Conservation (phyloP, 1,140 invertebrate genomes). For the Sminthurides bifidus region DNA sequence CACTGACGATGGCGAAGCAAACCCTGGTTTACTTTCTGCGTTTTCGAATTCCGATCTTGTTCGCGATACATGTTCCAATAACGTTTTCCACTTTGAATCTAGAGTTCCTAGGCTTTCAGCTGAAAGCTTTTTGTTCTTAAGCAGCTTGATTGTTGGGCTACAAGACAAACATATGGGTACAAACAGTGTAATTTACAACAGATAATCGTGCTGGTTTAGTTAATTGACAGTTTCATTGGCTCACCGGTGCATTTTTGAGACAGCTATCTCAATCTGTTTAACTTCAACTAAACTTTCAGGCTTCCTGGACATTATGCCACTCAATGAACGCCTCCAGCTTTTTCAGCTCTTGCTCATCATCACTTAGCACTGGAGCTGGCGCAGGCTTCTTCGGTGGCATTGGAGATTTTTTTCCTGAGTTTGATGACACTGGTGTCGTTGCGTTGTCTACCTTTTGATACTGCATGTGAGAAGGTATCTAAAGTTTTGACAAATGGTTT, state of each 20-base stretch:
- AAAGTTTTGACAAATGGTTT: not conserved
- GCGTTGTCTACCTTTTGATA: not conserved
- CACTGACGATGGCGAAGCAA: too few relatives aligned
- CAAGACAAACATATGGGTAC: not conserved
- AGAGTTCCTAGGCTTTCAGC: not conserved
- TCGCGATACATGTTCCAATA: not conserved
- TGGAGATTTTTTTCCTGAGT: not conserved
- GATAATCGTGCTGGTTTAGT: not conserved
- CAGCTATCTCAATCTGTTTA: not conserved
- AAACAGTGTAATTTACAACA: not conserved
- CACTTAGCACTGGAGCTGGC: not conserved
- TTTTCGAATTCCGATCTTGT: too few relatives aligned
- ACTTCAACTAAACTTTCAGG: not conserved
- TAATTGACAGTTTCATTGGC: not conserved
- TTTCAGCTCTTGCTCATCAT: conserved; percentile 1
- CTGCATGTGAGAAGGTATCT: not conserved
- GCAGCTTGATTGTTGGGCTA: not conserved
- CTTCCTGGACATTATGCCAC: not conserved
- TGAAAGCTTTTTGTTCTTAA: not conserved
- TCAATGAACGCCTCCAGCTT: not conserved
- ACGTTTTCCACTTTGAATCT: not conserved
- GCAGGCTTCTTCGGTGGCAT: not conserved
- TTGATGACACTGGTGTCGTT: not conserved
- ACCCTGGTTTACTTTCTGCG: too few relatives aligned
- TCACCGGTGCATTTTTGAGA: conserved; percentile 8